Evolutionary conservation across 2,797 vertebrate species (phyloP).

Genomic region (Eulemur rubriventer): DNA sequence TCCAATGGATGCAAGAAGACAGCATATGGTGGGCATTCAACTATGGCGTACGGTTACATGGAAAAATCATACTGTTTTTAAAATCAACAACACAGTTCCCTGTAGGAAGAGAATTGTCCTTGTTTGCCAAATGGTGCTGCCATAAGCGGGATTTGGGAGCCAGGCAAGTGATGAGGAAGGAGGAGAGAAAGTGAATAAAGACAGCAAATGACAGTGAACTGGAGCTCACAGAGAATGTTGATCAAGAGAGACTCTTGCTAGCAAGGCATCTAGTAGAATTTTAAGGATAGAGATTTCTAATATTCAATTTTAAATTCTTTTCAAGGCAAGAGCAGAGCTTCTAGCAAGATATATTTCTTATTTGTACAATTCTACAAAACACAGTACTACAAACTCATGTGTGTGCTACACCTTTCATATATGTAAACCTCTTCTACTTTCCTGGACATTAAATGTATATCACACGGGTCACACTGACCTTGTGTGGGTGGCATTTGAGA

Average conservation of each 20-base stretch:
- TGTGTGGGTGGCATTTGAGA: background rate
- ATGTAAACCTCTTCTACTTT: background rate
- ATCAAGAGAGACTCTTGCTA: too few relatives aligned
- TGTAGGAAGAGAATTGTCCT: background rate
- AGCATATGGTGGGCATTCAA: rapidly evolving
- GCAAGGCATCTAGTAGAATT: rapidly evolving
- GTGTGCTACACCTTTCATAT: rapidly evolving
- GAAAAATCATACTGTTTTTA: background rate
- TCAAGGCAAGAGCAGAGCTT: background rate
- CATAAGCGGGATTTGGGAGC: too few relatives aligned
- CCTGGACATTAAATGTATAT: background rate
- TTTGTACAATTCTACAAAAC: background rate
- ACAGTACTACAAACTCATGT: rapidly evolving
- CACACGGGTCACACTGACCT: rapidly evolving
- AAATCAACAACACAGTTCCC: rapidly evolving
- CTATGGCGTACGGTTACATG: rapidly evolving
- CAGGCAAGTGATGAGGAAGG: background rate
- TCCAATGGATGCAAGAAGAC: too few relatives aligned
- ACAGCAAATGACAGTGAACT: rapidly evolving
- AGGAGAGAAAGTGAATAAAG: background rate
- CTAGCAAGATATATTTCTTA: background rate
- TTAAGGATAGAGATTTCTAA: background rate
- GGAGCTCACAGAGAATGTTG: too few relatives aligned
- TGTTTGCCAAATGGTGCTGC: background rate
- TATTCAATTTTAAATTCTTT: background rate